Evolutionary conservation across 2,888 invertebrate species (phyloP), one percentile per base, ranked within the genome.

Genomic region (Dioctria linearis): DNA sequence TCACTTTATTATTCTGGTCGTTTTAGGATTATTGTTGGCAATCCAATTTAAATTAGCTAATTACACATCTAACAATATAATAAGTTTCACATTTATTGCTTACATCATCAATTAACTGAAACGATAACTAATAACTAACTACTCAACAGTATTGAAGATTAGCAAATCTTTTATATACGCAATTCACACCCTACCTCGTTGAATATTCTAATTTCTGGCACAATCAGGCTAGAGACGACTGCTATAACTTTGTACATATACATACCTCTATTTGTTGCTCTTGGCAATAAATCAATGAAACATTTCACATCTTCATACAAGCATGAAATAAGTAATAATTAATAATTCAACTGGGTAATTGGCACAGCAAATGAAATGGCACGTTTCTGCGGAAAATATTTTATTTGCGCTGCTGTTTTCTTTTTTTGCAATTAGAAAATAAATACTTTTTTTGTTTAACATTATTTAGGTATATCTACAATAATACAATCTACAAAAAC

Each of bases 381-480:
- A 8, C 6, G 9, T 11, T 11, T 54, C 11, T 11, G 54, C 6
- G 54, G 54, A 54, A 54, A 54, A 54, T 54, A 54, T 54, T 54
- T 54, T 54, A 11, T 54, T 54, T 54, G 6, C 9, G 4, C 61
- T 51, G 6, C 51, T 61, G 37, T 61, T 39, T 61, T 39, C 37
- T 39, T 61, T 61, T 61, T 57, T 73, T 54, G 57, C 59, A 57
- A 42, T 73, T 73, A 73, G 42, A 73, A 73, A 73, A 73, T 73
- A 73, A 73, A 73, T 73, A 73, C 57, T 71, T 71, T 46, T 46
- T 46, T 73, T 25, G 25, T 25, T 25, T 73, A 57, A 73, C 73
- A 73, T 8, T 40, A 57, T 59, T 73, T 73, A 25, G 25, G 25
- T 25, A 25, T 25, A 59, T 73, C 73, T 73, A 73, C 42, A 73